Percentiles rank a stretch among this genome's conserved stretches.
These are phyloP conservation scores for Bergia sp. DNA, from an alignment of 92 coral and sea anemone genomes.

Conservation along the genomic window DNA sequence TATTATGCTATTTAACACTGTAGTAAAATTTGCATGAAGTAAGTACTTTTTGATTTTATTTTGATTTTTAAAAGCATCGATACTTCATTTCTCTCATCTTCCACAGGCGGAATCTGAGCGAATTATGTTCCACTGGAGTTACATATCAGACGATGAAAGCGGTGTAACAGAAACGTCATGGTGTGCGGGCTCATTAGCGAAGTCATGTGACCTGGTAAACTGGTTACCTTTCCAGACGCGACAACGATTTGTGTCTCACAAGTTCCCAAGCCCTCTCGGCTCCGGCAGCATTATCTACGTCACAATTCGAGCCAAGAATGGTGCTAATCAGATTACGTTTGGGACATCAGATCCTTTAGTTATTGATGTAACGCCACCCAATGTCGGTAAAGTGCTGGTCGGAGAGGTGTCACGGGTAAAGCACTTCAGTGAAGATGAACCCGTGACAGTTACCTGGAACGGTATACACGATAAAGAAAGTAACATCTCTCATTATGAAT, in stretches of 20 bases:
- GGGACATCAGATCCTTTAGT: constrained; percentile 53
- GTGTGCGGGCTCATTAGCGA: constrained; percentile 65
- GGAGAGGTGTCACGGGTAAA: constrained; percentile 42
- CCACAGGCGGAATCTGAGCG: constrained; percentile 30
- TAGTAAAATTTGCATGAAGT: background rate
- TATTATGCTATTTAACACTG: no score
- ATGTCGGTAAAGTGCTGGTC: constrained; percentile 56
- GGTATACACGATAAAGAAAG: constrained; percentile 76
- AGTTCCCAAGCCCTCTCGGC: constrained; percentile 56
- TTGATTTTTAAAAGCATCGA: background rate
- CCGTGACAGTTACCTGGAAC: constrained; percentile 62
- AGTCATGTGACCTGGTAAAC: constrained; percentile 54
- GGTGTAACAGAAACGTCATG: constrained; percentile 55
- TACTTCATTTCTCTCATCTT: background rate
- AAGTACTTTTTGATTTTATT: background rate
- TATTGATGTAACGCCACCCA: constrained; percentile 79
- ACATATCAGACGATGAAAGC: constrained; percentile 68
- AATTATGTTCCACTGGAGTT: constrained; percentile 61
- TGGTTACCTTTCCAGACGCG: constrained; percentile 45
- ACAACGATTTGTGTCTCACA: constrained; percentile 37
- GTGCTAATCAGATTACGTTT: constrained; percentile 62
- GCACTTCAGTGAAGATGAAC: constrained; percentile 61
- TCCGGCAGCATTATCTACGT: constrained; percentile 66
- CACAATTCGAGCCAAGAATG: constrained; percentile 64
- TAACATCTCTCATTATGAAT: constrained; percentile 64